These are phyloP conservation scores for Apodemia duryi DNA, from an alignment of 2,888 invertebrate species.

Conservation along the genomic window DNA sequence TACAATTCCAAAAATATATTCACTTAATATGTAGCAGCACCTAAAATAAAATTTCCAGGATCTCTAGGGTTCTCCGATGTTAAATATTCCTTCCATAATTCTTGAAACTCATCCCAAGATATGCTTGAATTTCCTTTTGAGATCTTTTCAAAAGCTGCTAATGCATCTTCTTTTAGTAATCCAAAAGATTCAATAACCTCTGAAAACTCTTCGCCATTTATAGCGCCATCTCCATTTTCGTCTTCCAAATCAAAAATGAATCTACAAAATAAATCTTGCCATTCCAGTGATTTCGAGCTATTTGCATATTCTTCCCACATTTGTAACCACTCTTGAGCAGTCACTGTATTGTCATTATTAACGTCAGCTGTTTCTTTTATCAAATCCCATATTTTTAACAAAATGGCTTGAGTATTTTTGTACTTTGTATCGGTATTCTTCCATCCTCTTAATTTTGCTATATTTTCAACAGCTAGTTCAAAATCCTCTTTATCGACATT, in stretches of 20 bases:
- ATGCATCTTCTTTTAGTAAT: conserved; percentile 83
- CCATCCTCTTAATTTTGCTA: conserved; percentile 88
- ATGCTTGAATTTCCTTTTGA: conserved; percentile 84
- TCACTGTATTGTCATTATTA: conserved; percentile 69
- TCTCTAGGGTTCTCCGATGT: conserved; percentile 31
- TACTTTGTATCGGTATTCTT: conserved; percentile 82
- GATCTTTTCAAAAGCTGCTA: conserved; percentile 86
- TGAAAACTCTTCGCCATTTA: conserved; percentile 88
- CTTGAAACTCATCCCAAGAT: conserved; percentile 84
- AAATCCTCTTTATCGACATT: conserved; percentile 90
- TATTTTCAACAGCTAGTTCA: conserved; percentile 89
- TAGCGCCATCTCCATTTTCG: conserved; percentile 84
- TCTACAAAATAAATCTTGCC: conserved; percentile 89
- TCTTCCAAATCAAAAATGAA: conserved; percentile 92
- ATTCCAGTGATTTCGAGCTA: conserved; percentile 59
- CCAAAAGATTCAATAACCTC: conserved; percentile 85
- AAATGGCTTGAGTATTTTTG: conserved; percentile 83
- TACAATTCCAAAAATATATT: neutral
- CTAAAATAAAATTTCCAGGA: conserved; percentile 35
- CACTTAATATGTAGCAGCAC: conserved; percentile 28
- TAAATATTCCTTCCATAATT: conserved; percentile 86
- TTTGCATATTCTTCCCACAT: conserved; percentile 40
- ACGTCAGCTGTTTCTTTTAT: conserved; percentile 85
- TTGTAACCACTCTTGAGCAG: conserved; percentile 31
- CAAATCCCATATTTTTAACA: conserved; percentile 89